A percentile compares a stretch with the other conserved stretches of the same genome.
phyloP scores from a whole-genome alignment of 2,888 invertebrate genomes.

The Cerceris rybyensis region DNA sequence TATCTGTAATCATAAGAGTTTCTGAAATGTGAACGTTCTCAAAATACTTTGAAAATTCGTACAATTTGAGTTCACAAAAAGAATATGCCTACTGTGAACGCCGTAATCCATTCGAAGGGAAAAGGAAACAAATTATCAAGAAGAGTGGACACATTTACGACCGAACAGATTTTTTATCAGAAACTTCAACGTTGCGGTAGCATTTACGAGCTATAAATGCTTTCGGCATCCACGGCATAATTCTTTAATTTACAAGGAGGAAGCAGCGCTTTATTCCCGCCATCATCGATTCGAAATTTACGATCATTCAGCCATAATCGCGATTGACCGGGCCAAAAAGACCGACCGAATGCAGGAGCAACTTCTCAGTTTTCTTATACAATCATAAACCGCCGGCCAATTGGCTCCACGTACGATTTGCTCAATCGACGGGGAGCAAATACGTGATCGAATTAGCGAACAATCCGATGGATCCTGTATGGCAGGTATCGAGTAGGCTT shows the following conservation, averaged over 20 bases:
- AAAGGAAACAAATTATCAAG: background rate
- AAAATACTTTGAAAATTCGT: too few species aligned
- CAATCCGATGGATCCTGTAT: conserved; percentile 36
- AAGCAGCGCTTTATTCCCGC: conserved; percentile 14
- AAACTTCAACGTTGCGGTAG: conserved; percentile 45
- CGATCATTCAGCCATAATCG: conserved; percentile 10
- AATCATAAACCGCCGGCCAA: conserved; percentile 49
- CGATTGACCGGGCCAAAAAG: background rate
- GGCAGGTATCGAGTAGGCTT: conserved; percentile 22
- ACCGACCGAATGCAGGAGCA: conserved; percentile 9
- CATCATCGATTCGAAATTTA: conserved; percentile 45
- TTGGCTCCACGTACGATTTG: conserved; percentile 34
- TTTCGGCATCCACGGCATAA: conserved; percentile 38
- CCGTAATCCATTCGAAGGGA: background rate
- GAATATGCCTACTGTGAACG: too few species aligned
- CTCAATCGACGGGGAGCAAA: conserved; percentile 27
- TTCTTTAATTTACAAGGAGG: conserved; percentile 52
- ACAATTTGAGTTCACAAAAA: too few species aligned
- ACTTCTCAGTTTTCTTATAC: conserved; percentile 46
- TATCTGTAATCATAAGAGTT: too few species aligned
- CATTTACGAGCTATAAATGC: conserved; percentile 51
- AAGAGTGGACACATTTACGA: background rate
- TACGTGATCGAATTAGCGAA: conserved; percentile 57
- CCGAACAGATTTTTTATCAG: conserved; percentile 17
- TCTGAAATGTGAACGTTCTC: too few species aligned